These are phyloP conservation scores for Doris montereyensis DNA, from an alignment of 2,888 invertebrate genomes.

Conservation along the genomic window DNA sequence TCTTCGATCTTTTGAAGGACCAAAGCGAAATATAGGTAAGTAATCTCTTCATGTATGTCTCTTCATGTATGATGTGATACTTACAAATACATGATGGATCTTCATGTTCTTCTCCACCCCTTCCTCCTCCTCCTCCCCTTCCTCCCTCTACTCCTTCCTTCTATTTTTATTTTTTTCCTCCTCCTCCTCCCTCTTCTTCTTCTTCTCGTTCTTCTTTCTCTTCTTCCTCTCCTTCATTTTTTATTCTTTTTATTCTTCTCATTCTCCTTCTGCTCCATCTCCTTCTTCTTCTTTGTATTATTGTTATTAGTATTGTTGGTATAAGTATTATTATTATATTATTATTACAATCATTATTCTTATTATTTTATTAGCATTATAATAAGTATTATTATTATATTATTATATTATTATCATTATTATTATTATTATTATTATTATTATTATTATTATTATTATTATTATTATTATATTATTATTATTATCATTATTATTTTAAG, in stretches of 20 bases:
- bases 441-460: no score
- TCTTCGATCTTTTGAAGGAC: slow-evolving; percentile 52
- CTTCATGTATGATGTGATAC: not conserved
- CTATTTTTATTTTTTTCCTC: not conserved
- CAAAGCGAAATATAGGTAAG: slow-evolving; percentile 55
- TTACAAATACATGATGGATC: not conserved
- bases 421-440: no score
- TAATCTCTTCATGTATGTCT: not conserved
- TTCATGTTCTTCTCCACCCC: not conserved
- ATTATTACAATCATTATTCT: no score
- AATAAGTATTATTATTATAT: no score
- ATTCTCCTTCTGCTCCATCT: not conserved
- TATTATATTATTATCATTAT: not conserved
- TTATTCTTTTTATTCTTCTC: not conserved
- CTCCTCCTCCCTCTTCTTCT: not conserved
- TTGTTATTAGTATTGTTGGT: no score
- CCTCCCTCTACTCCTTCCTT: not conserved
- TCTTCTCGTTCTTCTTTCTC: not conserved
- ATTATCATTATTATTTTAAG: no score
- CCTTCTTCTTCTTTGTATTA: not conserved
- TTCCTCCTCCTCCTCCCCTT: not conserved
- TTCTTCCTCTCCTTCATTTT: not conserved
- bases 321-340: no score
- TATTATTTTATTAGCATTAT: no score
- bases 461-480: no score